These are phyloP conservation scores for Sarcoramphus papa DNA, from an alignment of 2,797 vertebrate species.

Conservation along the genomic window DNA sequence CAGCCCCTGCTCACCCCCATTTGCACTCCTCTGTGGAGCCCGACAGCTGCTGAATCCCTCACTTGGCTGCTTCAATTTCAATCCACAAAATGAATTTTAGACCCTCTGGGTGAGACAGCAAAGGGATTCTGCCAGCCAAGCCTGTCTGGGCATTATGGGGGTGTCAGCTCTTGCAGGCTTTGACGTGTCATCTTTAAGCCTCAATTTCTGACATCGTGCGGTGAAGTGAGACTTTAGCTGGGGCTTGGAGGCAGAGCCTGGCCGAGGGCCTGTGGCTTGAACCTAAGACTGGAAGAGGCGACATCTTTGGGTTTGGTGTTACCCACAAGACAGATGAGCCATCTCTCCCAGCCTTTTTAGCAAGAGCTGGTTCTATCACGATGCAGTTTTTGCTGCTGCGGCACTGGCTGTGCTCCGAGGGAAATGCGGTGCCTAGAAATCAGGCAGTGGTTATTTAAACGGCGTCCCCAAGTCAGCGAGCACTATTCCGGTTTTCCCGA, in stretches of 20 bases:
- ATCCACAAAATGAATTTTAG: neutral
- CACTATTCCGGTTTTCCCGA: fast-evolving
- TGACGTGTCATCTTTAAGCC: neutral
- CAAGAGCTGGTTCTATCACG: neutral
- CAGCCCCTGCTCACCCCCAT: neutral
- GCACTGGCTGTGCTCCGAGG: neutral
- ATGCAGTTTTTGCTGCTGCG: neutral
- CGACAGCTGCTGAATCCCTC: neutral
- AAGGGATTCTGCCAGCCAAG: neutral
- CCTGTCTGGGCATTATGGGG: neutral
- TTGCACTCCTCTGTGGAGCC: neutral
- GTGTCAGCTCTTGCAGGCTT: neutral
- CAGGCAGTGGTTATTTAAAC: neutral
- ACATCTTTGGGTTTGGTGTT: no score
- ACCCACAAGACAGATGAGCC: neutral
- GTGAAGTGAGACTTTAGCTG: neutral
- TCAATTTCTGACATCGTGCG: fast-evolving
- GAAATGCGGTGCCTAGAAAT: neutral
- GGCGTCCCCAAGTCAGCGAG: neutral
- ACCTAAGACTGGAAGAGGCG: neutral
- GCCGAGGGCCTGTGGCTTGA: neutral
- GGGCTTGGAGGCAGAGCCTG: neutral
- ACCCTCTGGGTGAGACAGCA: neutral
- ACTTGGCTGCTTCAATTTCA: neutral
- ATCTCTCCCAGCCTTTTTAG: neutral